Conservation (phyloP, 2,113 vertebrate genomes). For the Oryzias javanicus region DNA sequence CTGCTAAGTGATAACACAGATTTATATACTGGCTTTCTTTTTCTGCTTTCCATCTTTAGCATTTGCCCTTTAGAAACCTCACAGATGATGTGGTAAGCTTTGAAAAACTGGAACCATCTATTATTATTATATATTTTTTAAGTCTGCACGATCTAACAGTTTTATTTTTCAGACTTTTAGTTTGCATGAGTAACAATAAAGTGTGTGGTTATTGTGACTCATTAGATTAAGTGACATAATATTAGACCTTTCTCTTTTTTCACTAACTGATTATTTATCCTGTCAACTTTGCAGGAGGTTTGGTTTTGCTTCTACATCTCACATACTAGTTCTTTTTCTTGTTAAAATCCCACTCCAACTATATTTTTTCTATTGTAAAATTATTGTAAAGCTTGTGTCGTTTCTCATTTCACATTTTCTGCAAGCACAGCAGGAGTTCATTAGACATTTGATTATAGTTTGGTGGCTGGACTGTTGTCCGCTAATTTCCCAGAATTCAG, state of each 20-base stretch:
- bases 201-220: background rate
- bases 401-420: too few species aligned
- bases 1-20: conserved; percentile 5
- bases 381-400: too few species aligned
- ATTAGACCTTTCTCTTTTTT: conserved; percentile 6
- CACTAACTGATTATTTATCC: conserved; percentile 14
- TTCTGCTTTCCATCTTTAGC: conserved; percentile 78
- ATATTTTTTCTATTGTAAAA: too few species aligned
- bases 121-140: conserved; percentile 5
- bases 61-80: conserved; percentile 91
- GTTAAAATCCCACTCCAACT: background rate
- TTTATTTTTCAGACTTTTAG: conserved; percentile 4
- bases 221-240: conserved; percentile 2
- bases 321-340: conserved; percentile 5
- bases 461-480: too few species aligned
- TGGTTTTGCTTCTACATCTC: background rate
- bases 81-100: conserved; percentile 96
- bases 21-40: conserved; percentile 41
- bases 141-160: conserved; percentile 25
- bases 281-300: conserved; percentile 1
- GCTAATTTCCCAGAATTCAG: too few species aligned
- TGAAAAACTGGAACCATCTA: background rate
- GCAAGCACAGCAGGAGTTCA: too few species aligned
- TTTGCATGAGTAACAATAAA: conserved; percentile 5
- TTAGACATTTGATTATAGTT: too few species aligned